Conservation (phyloP, 2,888 invertebrate genomes). For the Eledona agricola region DNA sequence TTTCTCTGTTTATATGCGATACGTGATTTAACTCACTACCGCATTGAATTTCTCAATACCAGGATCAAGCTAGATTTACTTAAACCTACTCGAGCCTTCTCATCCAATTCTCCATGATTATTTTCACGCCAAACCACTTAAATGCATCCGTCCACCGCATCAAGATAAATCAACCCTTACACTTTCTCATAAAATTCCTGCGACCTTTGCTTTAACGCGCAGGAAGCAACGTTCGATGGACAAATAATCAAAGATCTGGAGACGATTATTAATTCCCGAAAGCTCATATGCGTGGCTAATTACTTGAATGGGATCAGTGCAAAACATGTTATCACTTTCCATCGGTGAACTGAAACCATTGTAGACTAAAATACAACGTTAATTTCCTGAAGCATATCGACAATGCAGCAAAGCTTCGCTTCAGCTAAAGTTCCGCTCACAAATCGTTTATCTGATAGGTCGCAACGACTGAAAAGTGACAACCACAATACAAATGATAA, state of each 20-base stretch:
- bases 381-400: slow-evolving; percentile 31
- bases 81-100: slow-evolving; percentile 24
- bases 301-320: slow-evolving; percentile 15
- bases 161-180: slow-evolving; percentile 21
- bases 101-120: slow-evolving; percentile 31
- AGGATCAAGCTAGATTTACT: slow-evolving; percentile 32
- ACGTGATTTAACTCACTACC: slow-evolving; percentile 37
- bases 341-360: slow-evolving; percentile 15
- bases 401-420: slow-evolving; percentile 22
- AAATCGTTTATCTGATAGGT: slow-evolving; percentile 30
- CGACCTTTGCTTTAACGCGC: slow-evolving; percentile 1
- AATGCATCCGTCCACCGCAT: slow-evolving; percentile 12
- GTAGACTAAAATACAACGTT: slow-evolving; percentile 27
- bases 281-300: slow-evolving; percentile 18
- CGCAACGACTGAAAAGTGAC: slow-evolving; percentile 27
- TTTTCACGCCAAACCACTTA: slow-evolving; percentile 21
- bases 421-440: slow-evolving; percentile 23
- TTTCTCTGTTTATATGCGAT: slow-evolving; percentile 37
- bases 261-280: slow-evolving; percentile 13
- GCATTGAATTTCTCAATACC: slow-evolving; percentile 33
- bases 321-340: slow-evolving; percentile 15
- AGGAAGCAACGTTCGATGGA: background rate
- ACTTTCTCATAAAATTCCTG: slow-evolving; percentile 13
- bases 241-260: background rate
- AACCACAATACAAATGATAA: slow-evolving; percentile 27